A percentile compares a stretch with the other conserved stretches of the same genome.
Conservation (phyloP, 2,888 invertebrate genomes). For the Eupithecia inturbata region DNA sequence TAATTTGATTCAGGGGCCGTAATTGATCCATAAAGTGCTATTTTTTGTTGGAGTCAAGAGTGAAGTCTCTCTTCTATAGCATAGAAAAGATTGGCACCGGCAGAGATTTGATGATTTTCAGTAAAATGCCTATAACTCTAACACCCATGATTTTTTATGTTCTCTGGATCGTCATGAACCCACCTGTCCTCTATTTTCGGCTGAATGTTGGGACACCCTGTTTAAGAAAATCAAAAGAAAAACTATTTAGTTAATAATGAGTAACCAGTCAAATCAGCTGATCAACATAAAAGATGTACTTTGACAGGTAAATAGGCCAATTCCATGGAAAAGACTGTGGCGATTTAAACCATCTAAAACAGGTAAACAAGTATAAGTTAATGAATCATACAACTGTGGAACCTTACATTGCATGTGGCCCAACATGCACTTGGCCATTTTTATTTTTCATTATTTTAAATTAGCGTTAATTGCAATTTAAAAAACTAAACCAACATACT, state of each 20-base stretch:
- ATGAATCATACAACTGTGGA: neutral
- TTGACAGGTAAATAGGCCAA: neutral
- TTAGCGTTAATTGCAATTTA: neutral
- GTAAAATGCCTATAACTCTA: neutral
- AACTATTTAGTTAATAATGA: neutral
- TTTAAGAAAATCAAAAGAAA: neutral
- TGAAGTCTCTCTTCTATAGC: neutral
- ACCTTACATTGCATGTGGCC: neutral
- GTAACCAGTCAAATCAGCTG: no score
- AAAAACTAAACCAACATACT: neutral
- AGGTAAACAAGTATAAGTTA: neutral
- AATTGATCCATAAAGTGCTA: neutral
- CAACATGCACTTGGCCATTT: neutral
- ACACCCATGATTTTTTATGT: neutral
- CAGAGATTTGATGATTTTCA: neutral
- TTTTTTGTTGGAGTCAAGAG: neutral
- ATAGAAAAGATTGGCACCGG: neutral
- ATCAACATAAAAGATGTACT: neutral
- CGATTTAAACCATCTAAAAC: no score
- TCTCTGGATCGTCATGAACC: neutral
- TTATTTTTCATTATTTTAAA: neutral
- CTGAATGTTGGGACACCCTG: neutral
- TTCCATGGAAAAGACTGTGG: neutral
- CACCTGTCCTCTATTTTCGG: neutral
- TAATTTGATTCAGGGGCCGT: neutral